These are phyloP conservation scores for Magallana angulata DNA, from an alignment of 1,140 invertebrate genomes.

Conservation along the genomic window DNA sequence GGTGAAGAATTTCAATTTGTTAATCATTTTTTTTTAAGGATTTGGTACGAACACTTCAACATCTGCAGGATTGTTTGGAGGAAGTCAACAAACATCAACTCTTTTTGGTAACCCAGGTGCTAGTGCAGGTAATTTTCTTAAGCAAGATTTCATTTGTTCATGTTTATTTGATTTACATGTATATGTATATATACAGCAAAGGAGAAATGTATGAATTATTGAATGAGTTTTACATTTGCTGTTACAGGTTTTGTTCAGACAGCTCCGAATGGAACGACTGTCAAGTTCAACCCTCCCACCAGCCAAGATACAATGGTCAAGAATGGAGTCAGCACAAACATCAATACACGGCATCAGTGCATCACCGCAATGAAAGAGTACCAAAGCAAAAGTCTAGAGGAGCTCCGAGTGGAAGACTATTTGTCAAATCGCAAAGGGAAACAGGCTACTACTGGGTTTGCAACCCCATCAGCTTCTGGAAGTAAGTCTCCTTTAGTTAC, in stretches of 20 bases:
- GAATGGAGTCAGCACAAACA: conserved; percentile 88
- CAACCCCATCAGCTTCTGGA: conserved; percentile 58
- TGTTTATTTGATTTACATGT: background rate
- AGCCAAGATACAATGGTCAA: conserved; percentile 94
- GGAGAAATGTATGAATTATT: background rate
- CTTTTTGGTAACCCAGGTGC: conserved; percentile 38
- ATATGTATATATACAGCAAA: background rate
- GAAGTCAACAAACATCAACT: conserved; percentile 23
- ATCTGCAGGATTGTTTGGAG: conserved; percentile 50
- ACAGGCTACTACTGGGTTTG: conserved; percentile 68
- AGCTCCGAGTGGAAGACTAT: conserved; percentile 96
- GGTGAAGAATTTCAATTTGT: background rate
- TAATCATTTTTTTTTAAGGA: conserved; percentile 42
- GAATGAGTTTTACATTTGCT: background rate
- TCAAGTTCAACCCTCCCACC: conserved; percentile 91
- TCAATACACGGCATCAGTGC: conserved; percentile 95
- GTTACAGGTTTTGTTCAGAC: conserved; percentile 58
- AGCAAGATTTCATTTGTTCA: background rate
- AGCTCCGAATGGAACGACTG: conserved; percentile 62
- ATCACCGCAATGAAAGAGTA: conserved; percentile 99
- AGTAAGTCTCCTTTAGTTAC: background rate
- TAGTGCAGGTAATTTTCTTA: conserved; percentile 48
- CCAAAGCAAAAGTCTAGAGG: conserved; percentile 95
- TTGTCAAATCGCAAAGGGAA: conserved; percentile 90
- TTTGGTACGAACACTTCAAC: conserved; percentile 64